phyloP scores from a whole-genome alignment of 2,797 vertebrate genomes.

The Decapterus maruadsi region DNA sequence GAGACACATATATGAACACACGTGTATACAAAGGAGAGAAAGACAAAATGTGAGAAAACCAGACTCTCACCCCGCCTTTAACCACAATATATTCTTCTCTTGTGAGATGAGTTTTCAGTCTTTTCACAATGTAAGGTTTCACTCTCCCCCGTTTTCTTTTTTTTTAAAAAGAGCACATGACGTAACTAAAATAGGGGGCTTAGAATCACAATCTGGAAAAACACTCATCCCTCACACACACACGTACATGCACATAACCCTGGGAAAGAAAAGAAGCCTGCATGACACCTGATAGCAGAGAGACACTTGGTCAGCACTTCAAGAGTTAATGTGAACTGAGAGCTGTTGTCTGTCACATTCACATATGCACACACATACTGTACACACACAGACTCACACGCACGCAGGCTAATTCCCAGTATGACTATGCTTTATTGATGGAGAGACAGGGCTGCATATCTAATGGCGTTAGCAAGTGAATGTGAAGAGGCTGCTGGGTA shows the following conservation, averaged over 20 bases:
- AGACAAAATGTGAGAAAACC: constrained; percentile 21
- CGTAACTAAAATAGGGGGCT: constrained; percentile 41
- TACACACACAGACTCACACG: constrained; percentile 11
- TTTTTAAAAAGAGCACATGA: constrained; percentile 36
- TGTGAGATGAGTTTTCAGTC: constrained; percentile 44
- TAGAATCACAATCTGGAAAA: constrained; percentile 62
- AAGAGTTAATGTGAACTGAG: constrained; percentile 52
- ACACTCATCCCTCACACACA: constrained; percentile 32
- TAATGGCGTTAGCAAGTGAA: constrained; percentile 61
- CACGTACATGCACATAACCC: constrained; percentile 9
- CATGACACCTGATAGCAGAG: constrained; percentile 42
- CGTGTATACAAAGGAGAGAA: not conserved
- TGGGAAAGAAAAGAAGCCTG: constrained; percentile 52
- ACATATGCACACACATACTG: constrained; percentile 5
- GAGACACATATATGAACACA: constrained; percentile 5
- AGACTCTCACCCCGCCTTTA: constrained; percentile 18
- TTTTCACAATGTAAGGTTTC: constrained; percentile 39
- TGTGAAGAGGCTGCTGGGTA: constrained; percentile 70
- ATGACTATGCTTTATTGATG: constrained; percentile 71
- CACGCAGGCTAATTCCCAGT: constrained; percentile 47
- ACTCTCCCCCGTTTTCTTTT: constrained; percentile 25
- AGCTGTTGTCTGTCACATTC: constrained; percentile 46
- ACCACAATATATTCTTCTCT: constrained; percentile 16
- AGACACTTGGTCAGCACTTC: constrained; percentile 33
- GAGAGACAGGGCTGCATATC: constrained; percentile 67